Evolutionary conservation across 2,888 invertebrate genomes (phyloP).

Genomic region (Hyppa rectilinea): DNA sequence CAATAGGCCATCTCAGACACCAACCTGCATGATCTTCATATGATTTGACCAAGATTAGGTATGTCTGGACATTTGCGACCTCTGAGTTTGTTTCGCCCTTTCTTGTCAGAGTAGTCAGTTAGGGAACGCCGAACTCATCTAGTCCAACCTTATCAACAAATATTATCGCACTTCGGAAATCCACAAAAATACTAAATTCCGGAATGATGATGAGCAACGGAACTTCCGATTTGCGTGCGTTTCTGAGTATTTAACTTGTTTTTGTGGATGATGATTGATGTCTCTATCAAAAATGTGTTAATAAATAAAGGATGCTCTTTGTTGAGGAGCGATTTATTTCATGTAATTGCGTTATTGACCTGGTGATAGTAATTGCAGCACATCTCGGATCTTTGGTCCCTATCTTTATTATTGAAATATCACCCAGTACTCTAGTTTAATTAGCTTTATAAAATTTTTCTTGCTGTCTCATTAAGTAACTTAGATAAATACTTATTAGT

Average conservation of each 20-base stretch:
- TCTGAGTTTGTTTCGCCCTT: no score
- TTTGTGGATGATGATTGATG: constrained; percentile 32
- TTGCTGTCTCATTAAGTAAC: background rate
- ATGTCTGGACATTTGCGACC: no score
- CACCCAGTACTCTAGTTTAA: no score
- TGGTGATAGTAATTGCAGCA: background rate
- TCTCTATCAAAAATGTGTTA: no score
- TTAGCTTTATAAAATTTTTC: background rate
- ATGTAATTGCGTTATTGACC: constrained; percentile 15
- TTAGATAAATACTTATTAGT: background rate
- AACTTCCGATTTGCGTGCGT: constrained; percentile 40
- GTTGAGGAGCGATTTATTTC: constrained; percentile 7
- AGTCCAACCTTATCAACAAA: no score
- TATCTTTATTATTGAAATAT: constrained; percentile 2
- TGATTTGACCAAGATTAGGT: no score
- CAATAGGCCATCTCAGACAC: no score
- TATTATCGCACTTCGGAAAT: constrained; percentile 32
- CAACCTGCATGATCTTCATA: no score
- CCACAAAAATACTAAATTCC: constrained; percentile 22
- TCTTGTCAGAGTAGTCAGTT: no score
- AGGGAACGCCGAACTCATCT: no score
- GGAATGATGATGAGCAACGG: constrained; percentile 27
- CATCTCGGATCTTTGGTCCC: background rate
- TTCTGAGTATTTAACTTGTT: constrained; percentile 25
- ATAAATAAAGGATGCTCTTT: no score